Base-by-base conservation (phyloP, 2,888 invertebrate genomes). In the Eurois occulta region DNA sequence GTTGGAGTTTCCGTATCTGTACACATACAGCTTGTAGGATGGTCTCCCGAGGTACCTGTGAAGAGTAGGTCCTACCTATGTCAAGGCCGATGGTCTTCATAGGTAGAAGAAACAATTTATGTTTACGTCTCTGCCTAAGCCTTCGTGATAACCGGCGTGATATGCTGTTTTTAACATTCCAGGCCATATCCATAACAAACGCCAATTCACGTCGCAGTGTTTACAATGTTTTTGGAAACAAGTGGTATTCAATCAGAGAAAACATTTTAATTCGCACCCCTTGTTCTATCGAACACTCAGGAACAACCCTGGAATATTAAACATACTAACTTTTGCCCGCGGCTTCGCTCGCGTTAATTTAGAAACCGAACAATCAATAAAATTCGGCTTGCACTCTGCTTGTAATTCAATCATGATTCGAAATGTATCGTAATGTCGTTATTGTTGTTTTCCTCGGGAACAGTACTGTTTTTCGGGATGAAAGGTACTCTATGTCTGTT, bases 1-100 rank as follows among this genome's bases (percentile, higher is more conserved):
- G 38, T 46, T 66, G 6, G 28, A 43, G 66, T 79, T 81, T 79
- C 75, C 21, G 52, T 78, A 41, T 55, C 1, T 55, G 52, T n/a
- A 16, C 35, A 72, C 72, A 64, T 35, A 41, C 16, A 10, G 8
- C 10, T 48, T 13, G 24, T 18, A 18, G 16, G 1, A 41, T 11
- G 38, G 32, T 2, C 32, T 58, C 4, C n/a, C 5, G 35, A 43
- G 32, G 41, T 16, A 24, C n/a, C 46, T 48, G 16, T 8, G 16
- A 52, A 11, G 10, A 10, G 32, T n/a, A 28, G 46, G 6, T 46
- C n/a, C n/a, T n/a, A 71, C 18, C 32, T 18, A 11, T 41, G 41
- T 13, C 13, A 28, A 28, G 4, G 24, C 32, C 4, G 32, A 52
- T 73, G 18, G 11, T 32, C 18, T 24, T 18, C 24, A 62, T 24